Percentiles rank a stretch among this genome's conserved stretches.
Conservation (phyloP, 2,113 vertebrate genomes). For the Aldabrachelys gigantea region DNA sequence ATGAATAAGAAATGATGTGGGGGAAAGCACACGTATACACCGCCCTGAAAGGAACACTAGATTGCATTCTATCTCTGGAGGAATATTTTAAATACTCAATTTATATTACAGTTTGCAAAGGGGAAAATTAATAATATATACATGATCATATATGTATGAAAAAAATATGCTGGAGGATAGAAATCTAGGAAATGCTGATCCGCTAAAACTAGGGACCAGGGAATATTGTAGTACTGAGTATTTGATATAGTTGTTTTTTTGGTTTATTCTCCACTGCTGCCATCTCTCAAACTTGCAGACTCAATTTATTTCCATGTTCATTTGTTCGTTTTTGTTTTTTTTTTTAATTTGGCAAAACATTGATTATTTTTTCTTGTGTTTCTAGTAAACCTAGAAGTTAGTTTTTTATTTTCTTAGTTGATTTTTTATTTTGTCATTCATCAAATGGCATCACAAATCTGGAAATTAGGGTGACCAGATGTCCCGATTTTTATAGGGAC, state of each 20-base stretch:
- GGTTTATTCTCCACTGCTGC: background rate
- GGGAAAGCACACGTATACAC: background rate
- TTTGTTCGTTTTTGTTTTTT: background rate
- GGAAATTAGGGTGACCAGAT: background rate
- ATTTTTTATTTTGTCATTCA: background rate
- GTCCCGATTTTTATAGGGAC: no score
- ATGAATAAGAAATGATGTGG: background rate
- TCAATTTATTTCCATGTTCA: background rate
- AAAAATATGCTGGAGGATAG: background rate
- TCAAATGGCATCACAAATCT: background rate
- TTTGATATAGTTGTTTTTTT: background rate
- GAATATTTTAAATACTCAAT: background rate
- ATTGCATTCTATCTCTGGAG: background rate
- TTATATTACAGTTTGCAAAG: background rate
- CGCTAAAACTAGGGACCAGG: fast-evolving
- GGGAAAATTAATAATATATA: background rate
- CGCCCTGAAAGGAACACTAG: background rate
- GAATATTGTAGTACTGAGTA: background rate
- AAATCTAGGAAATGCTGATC: background rate
- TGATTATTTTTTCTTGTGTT: background rate
- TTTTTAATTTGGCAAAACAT: background rate
- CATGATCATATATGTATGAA: no score
- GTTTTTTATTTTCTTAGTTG: background rate
- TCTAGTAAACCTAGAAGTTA: background rate
- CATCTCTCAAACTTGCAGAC: background rate